phyloP scores from a whole-genome alignment of 2,888 invertebrate species.

The Argyresthia albistria region DNA sequence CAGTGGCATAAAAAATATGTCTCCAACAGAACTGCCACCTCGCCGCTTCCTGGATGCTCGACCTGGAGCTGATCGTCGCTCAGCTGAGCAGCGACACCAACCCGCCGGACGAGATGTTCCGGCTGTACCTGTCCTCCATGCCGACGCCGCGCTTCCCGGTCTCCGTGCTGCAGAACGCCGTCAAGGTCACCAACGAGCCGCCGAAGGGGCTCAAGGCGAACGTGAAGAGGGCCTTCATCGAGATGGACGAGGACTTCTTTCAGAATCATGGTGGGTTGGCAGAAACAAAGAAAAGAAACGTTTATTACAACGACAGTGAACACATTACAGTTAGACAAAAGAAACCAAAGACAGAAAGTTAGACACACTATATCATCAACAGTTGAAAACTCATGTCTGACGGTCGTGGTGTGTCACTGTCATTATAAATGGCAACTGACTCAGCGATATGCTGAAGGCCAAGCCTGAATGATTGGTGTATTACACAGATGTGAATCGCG shows the following conservation, averaged over 20 bases:
- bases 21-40: slow-evolving; percentile 89
- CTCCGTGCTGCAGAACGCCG: slow-evolving; percentile 91
- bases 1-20: too few species aligned
- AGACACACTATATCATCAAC: too few species aligned
- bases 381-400: too few species aligned
- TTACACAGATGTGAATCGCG: too few species aligned
- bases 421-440: too few species aligned
- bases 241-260: slow-evolving; percentile 85
- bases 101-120: slow-evolving; percentile 79
- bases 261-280: slow-evolving; percentile 80
- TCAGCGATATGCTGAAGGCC: too few species aligned
- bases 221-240: slow-evolving; percentile 84
- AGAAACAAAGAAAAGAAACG: too few species aligned
- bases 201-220: slow-evolving; percentile 94
- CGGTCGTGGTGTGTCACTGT: too few species aligned
- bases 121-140: slow-evolving; percentile 92
- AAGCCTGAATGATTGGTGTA: too few species aligned
- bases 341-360: too few species aligned
- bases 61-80: slow-evolving; percentile 84
- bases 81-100: slow-evolving; percentile 78
- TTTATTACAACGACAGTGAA: too few species aligned
- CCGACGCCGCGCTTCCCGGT: slow-evolving; percentile 90
- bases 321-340: too few species aligned
- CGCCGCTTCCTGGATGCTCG: slow-evolving; percentile 94
- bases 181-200: slow-evolving; percentile 95